phyloP scores from a whole-genome alignment of 2,113 vertebrate species.

The Urocolius indicus region DNA sequence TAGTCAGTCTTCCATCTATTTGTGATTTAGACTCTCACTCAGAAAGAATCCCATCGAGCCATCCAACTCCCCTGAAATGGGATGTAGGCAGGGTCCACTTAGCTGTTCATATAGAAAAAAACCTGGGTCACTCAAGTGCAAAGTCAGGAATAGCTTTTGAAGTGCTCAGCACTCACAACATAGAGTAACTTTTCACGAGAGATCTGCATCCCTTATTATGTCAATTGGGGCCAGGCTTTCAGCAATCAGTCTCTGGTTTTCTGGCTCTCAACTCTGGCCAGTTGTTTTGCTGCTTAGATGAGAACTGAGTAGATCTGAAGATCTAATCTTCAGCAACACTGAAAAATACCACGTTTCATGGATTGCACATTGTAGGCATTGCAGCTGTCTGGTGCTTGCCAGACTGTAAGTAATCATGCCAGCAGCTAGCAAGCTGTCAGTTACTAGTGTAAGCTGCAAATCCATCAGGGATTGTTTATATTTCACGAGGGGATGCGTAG shows the following conservation, averaged over 20 bases:
- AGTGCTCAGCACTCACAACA: background rate
- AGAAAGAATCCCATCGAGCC: slow-evolving; percentile 23
- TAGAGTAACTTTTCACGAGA: background rate
- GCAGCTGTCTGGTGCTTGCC: background rate
- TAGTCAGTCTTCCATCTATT: slow-evolving; percentile 28
- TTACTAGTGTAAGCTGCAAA: slow-evolving; percentile 30
- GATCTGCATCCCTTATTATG: background rate
- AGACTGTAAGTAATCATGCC: slow-evolving; percentile 52
- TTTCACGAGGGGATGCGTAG: slow-evolving; percentile 8
- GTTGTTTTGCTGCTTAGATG: slow-evolving; percentile 4
- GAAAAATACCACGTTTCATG: background rate
- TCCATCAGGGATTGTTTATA: slow-evolving; percentile 41
- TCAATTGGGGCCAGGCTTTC: background rate
- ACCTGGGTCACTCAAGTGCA: background rate
- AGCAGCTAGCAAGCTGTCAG: slow-evolving; percentile 61
- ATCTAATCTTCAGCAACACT: background rate
- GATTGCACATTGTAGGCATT: background rate
- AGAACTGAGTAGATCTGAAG: background rate
- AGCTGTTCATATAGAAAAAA: background rate
- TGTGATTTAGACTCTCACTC: slow-evolving; percentile 37
- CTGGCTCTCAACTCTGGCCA: background rate
- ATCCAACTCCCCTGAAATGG: background rate
- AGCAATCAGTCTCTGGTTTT: background rate
- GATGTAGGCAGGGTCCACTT: background rate
- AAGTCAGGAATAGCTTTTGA: background rate